Evolutionary conservation across 2,888 invertebrate genomes (phyloP), one percentile per base, ranked within the genome.

Genomic region (Hecatera dysodea): DNA sequence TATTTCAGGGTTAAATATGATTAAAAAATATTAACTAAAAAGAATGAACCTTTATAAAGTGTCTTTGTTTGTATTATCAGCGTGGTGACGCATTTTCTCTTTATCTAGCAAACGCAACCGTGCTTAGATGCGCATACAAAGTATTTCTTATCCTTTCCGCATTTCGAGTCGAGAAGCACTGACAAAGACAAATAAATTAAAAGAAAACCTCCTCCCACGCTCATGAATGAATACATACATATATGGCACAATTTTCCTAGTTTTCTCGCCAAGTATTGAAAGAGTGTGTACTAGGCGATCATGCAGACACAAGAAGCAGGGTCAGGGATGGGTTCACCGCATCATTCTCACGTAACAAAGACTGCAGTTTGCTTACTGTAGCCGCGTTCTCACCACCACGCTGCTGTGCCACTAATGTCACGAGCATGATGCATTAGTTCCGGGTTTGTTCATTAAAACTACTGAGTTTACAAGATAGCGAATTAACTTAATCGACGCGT

Each of bases 351-450:
- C 83, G 70, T 70, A 79, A 85, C 85, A 85, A 85, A 81, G 84
- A 65, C 67, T 73, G 67, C 71, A 81, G 75, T 33, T 67, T 53
- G 61, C 61, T 44, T 53, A 46, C 64, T 77, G 75, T 80, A 80
- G 80, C 78, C 77, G 81, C 84, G 87, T 86, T 89, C 90, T 90
- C 90, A 89, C 89, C 88, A 78, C 79, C 72, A 33, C 66, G 68
- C 69, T 81, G 78, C 70, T 85, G 87, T 86, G 80, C 86, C 78
- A 90, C 87, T 85, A 89, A 88, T 84, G 88, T 87, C 89, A 82
- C 67, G 86, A 85, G 79, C 85, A 84, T 89, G 87, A 90, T 87
- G 83, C 86, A 87, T 90, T 84, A 85, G 84, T 90, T 91, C 90
- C 90, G 88, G 83, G 82, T 87, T 86, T 68, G 59, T 72, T 71